Percentiles rank a stretch among this genome's conserved stretches.
These are phyloP conservation scores for Heliconius hewitsoni DNA, from an alignment of 1,140 invertebrate genomes.

Conservation along the genomic window DNA sequence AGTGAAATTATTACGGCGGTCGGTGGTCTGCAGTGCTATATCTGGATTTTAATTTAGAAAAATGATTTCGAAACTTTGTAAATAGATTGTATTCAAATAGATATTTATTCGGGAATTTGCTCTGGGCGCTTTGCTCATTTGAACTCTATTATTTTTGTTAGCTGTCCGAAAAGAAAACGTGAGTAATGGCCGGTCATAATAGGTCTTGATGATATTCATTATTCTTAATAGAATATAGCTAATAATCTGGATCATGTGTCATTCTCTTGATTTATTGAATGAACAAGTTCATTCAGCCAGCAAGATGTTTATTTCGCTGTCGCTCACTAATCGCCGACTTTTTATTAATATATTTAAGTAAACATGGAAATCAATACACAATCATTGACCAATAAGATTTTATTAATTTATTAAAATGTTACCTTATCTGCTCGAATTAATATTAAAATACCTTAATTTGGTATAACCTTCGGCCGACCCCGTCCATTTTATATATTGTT, in stretches of 20 bases:
- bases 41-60: constrained; percentile 76
- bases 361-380: constrained; percentile 64
- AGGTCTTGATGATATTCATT: neutral
- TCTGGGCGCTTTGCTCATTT: constrained; percentile 63
- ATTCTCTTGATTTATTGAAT: constrained; percentile 46
- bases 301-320: constrained; percentile 38
- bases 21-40: constrained; percentile 70
- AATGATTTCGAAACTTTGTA: constrained; percentile 59
- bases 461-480: constrained; percentile 33
- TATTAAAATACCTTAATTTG: constrained; percentile 39
- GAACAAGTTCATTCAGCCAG: constrained; percentile 41
- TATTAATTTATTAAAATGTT: constrained; percentile 34
- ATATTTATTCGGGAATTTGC: constrained; percentile 57
- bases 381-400: constrained; percentile 55
- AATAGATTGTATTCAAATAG: constrained; percentile 50
- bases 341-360: constrained; percentile 50
- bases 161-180: neutral
- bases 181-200: no score
- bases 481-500: constrained; percentile 36
- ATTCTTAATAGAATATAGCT: constrained; percentile 45
- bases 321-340: constrained; percentile 34
- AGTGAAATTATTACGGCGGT: constrained; percentile 74
- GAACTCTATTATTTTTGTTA: constrained; percentile 52
- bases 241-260: constrained; percentile 42
- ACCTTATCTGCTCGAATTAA: constrained; percentile 33